phyloP scores from a whole-genome alignment of 2,888 invertebrate species.

The Tanypteryx hageni region DNA sequence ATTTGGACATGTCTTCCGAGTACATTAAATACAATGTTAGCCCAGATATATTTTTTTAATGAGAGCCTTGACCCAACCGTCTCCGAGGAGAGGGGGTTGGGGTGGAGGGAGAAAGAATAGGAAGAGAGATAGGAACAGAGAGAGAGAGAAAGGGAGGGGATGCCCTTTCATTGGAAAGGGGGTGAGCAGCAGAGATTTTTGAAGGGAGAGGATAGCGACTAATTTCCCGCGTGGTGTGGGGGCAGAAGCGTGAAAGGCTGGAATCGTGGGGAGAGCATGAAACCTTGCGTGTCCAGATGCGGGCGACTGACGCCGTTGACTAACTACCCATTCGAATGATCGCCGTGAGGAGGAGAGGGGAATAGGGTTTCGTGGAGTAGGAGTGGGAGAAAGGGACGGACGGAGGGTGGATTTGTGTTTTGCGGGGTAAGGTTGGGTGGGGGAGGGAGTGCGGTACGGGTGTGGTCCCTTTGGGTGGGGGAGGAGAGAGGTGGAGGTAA shows the following conservation, averaged over 20 bases:
- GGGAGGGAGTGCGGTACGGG: neutral
- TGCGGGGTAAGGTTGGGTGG: neutral
- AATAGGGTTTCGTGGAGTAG: neutral
- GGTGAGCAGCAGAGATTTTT: neutral
- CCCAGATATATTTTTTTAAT: neutral
- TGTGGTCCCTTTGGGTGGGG: neutral
- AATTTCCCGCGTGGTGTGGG: neutral
- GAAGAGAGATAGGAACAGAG: neutral
- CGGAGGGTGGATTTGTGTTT: slow-evolving; percentile 9
- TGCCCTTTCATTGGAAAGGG: neutral
- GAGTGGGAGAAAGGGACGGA: neutral
- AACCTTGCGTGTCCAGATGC: slow-evolving; percentile 23
- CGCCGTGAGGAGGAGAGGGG: neutral
- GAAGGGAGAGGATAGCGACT: neutral
- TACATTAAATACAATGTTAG: neutral
- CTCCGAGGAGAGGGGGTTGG: neutral
- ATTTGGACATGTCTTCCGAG: neutral
- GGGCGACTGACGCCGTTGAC: slow-evolving; percentile 5
- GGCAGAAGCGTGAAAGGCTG: neutral
- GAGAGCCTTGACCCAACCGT: neutral
- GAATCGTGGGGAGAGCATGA: neutral
- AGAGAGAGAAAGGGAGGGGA: neutral
- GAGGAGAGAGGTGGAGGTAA: neutral
- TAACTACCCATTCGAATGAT: slow-evolving; percentile 31
- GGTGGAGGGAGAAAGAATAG: neutral